Conservation (phyloP, 35 echinoderm and acorn worm genomes). For the Chiridota heheva region DNA sequence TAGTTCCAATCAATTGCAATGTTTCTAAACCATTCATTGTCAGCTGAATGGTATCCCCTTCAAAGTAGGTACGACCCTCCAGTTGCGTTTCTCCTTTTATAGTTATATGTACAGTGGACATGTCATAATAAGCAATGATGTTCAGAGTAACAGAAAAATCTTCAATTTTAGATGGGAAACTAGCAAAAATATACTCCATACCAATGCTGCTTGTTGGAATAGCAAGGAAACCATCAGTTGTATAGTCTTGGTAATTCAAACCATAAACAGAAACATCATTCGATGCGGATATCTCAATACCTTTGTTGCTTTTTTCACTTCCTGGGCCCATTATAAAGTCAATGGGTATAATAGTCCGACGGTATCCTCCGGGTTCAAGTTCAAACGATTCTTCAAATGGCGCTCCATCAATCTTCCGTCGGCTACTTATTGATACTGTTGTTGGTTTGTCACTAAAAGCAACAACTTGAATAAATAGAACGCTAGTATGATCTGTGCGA, state of each 20-base stretch:
- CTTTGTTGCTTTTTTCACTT: conserved; percentile 44
- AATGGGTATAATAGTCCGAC: not conserved
- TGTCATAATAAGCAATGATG: conserved; percentile 44
- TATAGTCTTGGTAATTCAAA: conserved; percentile 7
- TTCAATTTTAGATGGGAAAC: not conserved
- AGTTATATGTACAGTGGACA: conserved; percentile 31
- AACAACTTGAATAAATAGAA: conserved; percentile 48
- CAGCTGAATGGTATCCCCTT: conserved; percentile 30
- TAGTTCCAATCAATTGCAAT: conserved; percentile 36
- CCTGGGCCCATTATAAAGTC: conserved; percentile 10
- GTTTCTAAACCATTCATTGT: conserved; percentile 40
- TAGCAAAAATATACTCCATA: conserved; percentile 25
- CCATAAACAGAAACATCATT: conserved; percentile 67
- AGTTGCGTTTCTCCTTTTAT: conserved; percentile 3
- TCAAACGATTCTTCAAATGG: conserved; percentile 36
- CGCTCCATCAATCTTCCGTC: conserved; percentile 14
- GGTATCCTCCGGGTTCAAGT: conserved; percentile 30
- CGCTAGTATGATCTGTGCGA: not conserved
- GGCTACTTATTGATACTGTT: conserved; percentile 57
- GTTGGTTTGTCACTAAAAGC: conserved; percentile 63
- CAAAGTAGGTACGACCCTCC: conserved; percentile 24
- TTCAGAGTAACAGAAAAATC: not conserved
- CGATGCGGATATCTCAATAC: conserved; percentile 37
- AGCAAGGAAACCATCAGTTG: conserved; percentile 64
- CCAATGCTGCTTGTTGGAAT: conserved; percentile 60